phyloP scores from a whole-genome alignment of 2,797 vertebrate species.

The Sebastes hubbsi region DNA sequence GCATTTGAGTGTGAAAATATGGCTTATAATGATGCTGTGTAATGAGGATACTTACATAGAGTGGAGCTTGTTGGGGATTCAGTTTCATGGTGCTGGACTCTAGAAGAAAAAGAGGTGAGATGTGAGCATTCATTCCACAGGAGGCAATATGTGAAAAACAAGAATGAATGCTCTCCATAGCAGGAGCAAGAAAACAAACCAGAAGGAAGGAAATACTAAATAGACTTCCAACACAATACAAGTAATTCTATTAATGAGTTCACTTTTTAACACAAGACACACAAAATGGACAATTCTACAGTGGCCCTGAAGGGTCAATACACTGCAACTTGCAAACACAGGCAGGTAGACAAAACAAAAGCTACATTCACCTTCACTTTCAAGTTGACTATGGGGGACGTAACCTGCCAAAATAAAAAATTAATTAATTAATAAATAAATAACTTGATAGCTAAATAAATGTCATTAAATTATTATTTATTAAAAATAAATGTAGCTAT shows the following conservation, averaged over 20 bases:
- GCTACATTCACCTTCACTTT: no score
- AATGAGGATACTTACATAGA: constrained; percentile 89
- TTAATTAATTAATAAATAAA: no score
- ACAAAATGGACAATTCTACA: not conserved
- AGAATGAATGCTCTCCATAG: not conserved
- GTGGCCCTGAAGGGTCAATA: not conserved
- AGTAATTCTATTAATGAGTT: not conserved
- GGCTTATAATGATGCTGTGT: not conserved
- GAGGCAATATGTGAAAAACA: not conserved
- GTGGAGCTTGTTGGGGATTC: constrained; percentile 91
- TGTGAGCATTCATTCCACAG: not conserved
- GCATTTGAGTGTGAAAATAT: not conserved
- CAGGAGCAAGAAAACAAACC: not conserved
- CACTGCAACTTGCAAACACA: no score
- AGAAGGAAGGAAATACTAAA: not conserved
- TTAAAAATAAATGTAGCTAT: no score
- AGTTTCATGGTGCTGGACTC: constrained; percentile 93
- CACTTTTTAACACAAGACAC: not conserved
- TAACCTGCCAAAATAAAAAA: no score
- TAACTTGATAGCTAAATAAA: no score
- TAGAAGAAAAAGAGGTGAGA: constrained; percentile 54
- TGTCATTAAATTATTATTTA: no score
- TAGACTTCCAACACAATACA: not conserved
- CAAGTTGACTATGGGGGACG: no score
- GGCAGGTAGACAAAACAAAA: no score